Conservation (phyloP, 1,140 invertebrate genomes). For the Sweltsa coloradensis region DNA sequence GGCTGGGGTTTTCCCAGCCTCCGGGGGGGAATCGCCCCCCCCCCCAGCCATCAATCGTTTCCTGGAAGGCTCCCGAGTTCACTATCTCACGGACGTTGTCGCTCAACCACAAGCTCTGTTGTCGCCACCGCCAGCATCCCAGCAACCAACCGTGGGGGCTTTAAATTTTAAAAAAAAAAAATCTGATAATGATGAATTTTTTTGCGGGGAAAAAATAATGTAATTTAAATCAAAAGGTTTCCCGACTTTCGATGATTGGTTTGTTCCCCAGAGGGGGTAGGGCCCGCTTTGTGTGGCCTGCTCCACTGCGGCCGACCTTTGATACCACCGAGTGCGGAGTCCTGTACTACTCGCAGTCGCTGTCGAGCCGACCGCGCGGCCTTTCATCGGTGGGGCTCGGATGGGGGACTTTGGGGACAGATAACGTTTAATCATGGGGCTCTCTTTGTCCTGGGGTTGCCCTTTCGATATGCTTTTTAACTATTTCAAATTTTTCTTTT, state of each 20-base stretch:
- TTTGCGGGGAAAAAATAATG: no score
- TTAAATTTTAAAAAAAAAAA: no score
- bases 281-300: constrained; percentile 51
- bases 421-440: constrained; percentile 56
- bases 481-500: no score
- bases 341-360: constrained; percentile 30
- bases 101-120: constrained; percentile 42
- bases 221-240: no score
- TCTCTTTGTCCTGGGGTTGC: no score
- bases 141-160: no score
- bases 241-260: no score
- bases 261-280: constrained; percentile 26
- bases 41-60: no score
- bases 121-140: constrained; percentile 36
- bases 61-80: constrained; percentile 90
- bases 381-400: constrained; percentile 65
- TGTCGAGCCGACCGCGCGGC: constrained; percentile 24
- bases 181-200: no score
- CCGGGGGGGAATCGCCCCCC: no score
- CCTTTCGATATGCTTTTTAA: no score
- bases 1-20: no score
- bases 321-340: constrained; percentile 41
- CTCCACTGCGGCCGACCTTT: constrained; percentile 56
- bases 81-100: constrained; percentile 69
- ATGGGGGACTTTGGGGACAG: constrained; percentile 68